Evolutionary conservation across 2,888 invertebrate species (phyloP).

Genomic region (Agonopterix heracliana): DNA sequence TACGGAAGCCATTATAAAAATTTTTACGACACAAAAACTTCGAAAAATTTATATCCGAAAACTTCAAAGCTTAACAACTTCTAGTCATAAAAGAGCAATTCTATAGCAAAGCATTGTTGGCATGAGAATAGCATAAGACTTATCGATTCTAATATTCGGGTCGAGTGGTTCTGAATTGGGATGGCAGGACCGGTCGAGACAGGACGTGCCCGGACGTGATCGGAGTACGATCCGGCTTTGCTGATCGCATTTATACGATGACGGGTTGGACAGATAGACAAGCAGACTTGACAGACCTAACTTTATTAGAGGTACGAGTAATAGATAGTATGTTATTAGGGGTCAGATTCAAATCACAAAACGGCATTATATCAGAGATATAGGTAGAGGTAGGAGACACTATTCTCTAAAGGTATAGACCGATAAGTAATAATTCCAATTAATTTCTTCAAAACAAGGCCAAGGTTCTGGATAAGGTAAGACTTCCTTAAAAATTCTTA

Average conservation of each 20-base stretch:
- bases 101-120: background rate
- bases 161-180: conserved; percentile 10
- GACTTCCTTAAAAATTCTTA: too few relatives aligned
- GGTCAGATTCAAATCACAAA: too few relatives aligned
- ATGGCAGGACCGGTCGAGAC: conserved; percentile 15
- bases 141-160: conserved; percentile 10
- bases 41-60: too few relatives aligned
- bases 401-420: too few relatives aligned
- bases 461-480: too few relatives aligned
- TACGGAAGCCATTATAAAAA: too few relatives aligned
- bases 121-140: conserved; percentile 1
- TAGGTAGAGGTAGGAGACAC: too few relatives aligned
- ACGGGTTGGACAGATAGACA: conserved; percentile 5
- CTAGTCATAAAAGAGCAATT: background rate
- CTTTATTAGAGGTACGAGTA: background rate
- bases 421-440: too few relatives aligned
- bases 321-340: background rate
- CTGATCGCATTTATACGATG: conserved; percentile 20
- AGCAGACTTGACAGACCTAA: background rate
- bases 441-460: too few relatives aligned
- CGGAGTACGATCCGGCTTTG: conserved; percentile 14
- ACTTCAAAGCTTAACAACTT: too few relatives aligned
- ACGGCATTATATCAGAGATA: too few relatives aligned
- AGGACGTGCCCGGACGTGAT: conserved; percentile 18
- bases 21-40: too few relatives aligned